These are phyloP conservation scores for Pseudonaja textilis DNA, from an alignment of 2,113 vertebrate species.

Conservation along the genomic window DNA sequence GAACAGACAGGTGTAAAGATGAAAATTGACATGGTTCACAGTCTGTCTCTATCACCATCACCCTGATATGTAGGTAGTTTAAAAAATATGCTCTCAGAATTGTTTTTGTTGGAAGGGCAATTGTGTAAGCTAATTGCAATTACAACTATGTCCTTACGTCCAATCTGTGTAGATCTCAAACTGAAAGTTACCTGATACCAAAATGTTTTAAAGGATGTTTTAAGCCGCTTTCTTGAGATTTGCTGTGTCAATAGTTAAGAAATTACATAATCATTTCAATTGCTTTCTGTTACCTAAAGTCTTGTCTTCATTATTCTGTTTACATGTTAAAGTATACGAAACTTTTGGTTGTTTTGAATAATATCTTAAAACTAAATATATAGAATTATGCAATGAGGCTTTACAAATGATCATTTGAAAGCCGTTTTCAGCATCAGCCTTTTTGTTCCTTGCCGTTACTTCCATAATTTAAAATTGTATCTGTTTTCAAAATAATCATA, in stretches of 20 bases:
- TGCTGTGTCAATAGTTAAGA: conserved; percentile 33
- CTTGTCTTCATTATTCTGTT: neutral
- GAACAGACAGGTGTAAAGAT: conserved; percentile 16
- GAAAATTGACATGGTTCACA: neutral
- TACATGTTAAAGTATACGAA: neutral
- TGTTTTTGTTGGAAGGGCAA: conserved; percentile 4
- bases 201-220: conserved; percentile 3
- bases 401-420: neutral
- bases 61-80: neutral
- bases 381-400: neutral
- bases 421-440: neutral
- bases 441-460: neutral
- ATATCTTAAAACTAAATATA: neutral
- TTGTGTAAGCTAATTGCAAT: conserved; percentile 1
- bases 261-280: conserved; percentile 24
- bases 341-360: conserved; percentile 16
- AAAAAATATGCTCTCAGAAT: neutral
- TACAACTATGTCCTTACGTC: neutral
- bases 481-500: neutral
- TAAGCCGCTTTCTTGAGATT: conserved; percentile 38
- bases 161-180: conserved; percentile 36
- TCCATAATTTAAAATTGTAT: neutral
- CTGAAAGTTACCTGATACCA: conserved; percentile 40
- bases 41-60: neutral
- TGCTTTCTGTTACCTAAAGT: neutral